Evolutionary conservation across 2,888 invertebrate species (phyloP), one percentile per base, ranked within the genome.

Genomic region (Tenthredo mesomela): DNA sequence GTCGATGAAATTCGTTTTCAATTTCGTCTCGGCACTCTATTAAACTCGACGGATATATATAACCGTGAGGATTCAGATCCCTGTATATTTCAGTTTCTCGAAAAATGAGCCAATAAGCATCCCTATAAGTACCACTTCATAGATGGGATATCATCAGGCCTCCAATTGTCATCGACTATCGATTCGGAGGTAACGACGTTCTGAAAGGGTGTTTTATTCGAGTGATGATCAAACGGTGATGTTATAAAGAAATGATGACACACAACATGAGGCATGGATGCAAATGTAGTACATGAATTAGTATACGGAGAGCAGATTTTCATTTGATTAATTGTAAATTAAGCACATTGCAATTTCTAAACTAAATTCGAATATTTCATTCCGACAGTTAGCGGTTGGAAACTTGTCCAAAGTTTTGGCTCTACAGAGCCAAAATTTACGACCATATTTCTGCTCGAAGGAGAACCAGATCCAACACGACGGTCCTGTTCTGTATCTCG

Each of bases 291-390:
- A 18, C 12, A 67, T 47, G 12, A 47, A 15, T 47, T 29, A 25
- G 9, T 29, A 75, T 10, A 5, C 33, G 18, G 25, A 6, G 29
- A 25, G 29, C 47, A 7, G 29, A 77, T 29, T 77, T 9, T 9
- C 4, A n/a, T 37, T 67, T 82, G 67, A 47, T 82, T 82, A 67
- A 25, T 67, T 25, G 67, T 25, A 70, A 82, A 82, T 43, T 67
- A 61, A 82, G 47, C 33, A 10, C 37, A n/a, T 7, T 40, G 29
- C 67, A 40, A 65, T 47, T 7, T 50, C 47, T 58, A 43, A 67
- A 40, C 29, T 61, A 25, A 82, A 80, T 82, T 82, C 67, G 2
- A 82, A 82, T 82, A 82, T 47, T 82, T 82, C 82, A 82, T 50
- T 25, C 47, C 12, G 70, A 67, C 82, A 50, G 82, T 82, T 47